phyloP scores from a whole-genome alignment of 2,797 vertebrate species.

The Tragopan temminckii region DNA sequence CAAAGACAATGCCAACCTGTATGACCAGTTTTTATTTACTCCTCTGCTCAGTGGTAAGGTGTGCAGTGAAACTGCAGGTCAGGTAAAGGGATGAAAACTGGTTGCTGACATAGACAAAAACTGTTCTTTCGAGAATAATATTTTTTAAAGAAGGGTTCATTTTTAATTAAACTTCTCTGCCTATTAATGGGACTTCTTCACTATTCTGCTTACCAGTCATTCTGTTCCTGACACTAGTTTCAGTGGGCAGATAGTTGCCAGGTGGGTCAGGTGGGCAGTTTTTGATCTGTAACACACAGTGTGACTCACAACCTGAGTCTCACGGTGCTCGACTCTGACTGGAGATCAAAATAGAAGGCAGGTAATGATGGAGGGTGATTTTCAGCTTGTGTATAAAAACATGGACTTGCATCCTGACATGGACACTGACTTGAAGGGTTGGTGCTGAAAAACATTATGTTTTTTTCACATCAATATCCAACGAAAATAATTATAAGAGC shows the following conservation, averaged over 20 bases:
- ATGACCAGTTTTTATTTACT: slow-evolving; percentile 60
- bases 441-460: neutral
- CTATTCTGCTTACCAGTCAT: neutral
- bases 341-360: neutral
- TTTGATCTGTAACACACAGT: neutral
- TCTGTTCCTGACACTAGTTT: neutral
- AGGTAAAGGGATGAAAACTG: slow-evolving; percentile 33
- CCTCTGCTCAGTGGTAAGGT: slow-evolving; percentile 23
- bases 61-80: neutral
- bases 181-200: neutral
- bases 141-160: neutral
- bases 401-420: neutral
- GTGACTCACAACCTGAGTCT: neutral
- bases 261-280: neutral
- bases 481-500: neutral
- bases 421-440: neutral
- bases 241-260: neutral
- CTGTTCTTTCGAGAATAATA: neutral
- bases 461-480: neutral
- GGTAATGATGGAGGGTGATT: neutral
- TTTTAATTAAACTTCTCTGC: neutral
- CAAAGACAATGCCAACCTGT: slow-evolving; percentile 41
- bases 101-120: neutral
- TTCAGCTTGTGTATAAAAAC: neutral
- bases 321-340: neutral